Percentiles rank a stretch among this genome's conserved stretches.
phyloP scores from a whole-genome alignment of 2,113 vertebrate species.

The Pristiophorus japonicus region DNA sequence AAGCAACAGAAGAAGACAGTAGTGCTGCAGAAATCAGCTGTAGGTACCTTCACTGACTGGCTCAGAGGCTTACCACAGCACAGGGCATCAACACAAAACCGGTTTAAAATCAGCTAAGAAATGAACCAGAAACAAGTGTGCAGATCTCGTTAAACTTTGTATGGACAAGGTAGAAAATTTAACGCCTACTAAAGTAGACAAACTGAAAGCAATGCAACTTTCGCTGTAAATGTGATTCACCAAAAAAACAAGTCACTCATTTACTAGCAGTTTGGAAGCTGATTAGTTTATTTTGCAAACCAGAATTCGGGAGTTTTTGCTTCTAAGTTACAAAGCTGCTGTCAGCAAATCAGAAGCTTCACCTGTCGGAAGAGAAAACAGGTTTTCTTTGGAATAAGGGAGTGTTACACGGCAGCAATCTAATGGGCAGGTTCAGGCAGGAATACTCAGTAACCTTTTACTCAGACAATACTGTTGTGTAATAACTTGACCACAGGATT shows the following conservation, averaged over 20 bases:
- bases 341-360: background rate
- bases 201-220: background rate
- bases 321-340: background rate
- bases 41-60: background rate
- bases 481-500: background rate
- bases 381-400: background rate
- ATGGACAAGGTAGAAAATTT: background rate
- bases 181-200: background rate
- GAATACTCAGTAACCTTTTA: background rate
- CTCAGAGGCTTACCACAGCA: background rate
- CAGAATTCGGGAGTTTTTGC: background rate
- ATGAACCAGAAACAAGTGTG: background rate
- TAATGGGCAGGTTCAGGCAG: background rate
- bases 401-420: background rate
- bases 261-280: background rate
- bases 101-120: background rate
- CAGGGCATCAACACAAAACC: background rate
- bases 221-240: background rate
- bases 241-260: background rate
- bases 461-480: background rate
- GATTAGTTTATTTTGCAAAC: background rate
- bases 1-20: slow-evolving; percentile 5
- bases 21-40: slow-evolving; percentile 20
- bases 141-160: background rate
- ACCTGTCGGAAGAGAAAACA: background rate